Evolutionary conservation across 1,140 invertebrate genomes (phyloP).

Genomic region (Ridgeia piscesae): DNA sequence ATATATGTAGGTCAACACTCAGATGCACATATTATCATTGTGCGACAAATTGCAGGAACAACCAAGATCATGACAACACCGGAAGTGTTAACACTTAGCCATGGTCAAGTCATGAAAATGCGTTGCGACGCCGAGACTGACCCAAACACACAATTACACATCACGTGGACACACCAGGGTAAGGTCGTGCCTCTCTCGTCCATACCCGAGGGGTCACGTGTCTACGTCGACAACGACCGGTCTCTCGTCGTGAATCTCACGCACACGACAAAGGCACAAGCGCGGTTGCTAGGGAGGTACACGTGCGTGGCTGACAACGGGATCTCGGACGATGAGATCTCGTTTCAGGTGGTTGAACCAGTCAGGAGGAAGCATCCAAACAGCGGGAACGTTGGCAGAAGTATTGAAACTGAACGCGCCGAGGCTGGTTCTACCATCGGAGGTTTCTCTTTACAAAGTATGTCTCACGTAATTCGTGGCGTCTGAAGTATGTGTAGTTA

Average conservation of each 20-base stretch:
- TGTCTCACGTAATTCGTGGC: not conserved
- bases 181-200: not conserved
- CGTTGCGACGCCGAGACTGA: conserved; percentile 14
- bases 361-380: not conserved
- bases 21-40: not conserved
- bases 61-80: not conserved
- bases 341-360: not conserved
- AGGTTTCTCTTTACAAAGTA: not conserved
- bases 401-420: not conserved
- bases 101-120: not conserved
- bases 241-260: not conserved
- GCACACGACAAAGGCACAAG: no score
- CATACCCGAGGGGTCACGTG: not conserved
- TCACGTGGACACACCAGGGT: not conserved
- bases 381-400: not conserved
- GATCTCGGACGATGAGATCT: not conserved
- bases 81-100: not conserved
- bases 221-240: not conserved
- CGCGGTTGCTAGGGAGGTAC: not conserved
- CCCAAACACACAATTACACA: not conserved
- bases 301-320: conserved; percentile 7
- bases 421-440: not conserved
- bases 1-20: no score
- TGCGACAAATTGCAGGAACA: not conserved
- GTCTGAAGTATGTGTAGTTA: not conserved